Conservation (phyloP, 1,140 invertebrate species). For the Trichogramma pretiosum region DNA sequence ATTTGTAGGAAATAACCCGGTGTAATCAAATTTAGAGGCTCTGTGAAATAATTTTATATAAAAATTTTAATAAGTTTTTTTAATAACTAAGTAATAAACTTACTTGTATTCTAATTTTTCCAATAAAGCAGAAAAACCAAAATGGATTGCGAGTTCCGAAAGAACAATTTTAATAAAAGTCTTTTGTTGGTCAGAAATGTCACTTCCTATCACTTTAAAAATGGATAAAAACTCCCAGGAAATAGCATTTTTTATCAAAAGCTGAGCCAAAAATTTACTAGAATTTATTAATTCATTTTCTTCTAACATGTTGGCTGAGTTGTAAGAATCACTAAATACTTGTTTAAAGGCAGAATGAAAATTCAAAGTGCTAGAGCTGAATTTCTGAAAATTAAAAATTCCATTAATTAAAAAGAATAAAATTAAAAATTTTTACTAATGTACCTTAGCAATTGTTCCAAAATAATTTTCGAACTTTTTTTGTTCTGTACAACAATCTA, state of each 20-base stretch:
- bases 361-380: conserved; percentile 6
- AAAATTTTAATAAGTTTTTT: not conserved
- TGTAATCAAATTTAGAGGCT: not conserved
- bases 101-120: not conserved
- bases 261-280: conserved; percentile 12
- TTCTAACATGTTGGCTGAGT: conserved; percentile 6
- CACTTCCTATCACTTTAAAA: conserved; percentile 8
- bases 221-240: conserved; percentile 5
- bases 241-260: conserved; percentile 8
- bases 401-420: not conserved
- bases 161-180: conserved; percentile 11
- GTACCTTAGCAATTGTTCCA: conserved; percentile 10
- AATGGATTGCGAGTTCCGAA: not conserved
- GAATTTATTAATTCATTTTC: conserved; percentile 9
- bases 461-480: conserved; percentile 8
- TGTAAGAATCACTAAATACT: conserved; percentile 10
- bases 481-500: conserved; percentile 13
- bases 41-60: not conserved
- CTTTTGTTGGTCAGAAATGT: conserved; percentile 1
- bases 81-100: not conserved
- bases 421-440: not conserved
- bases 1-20: not conserved
- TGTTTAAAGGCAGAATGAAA: conserved; percentile 7
- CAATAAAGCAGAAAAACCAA: not conserved
- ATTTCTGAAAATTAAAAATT: conserved; percentile 8